phyloP scores from a whole-genome alignment of 2,113 vertebrate genomes.

The Hippotragus niger region DNA sequence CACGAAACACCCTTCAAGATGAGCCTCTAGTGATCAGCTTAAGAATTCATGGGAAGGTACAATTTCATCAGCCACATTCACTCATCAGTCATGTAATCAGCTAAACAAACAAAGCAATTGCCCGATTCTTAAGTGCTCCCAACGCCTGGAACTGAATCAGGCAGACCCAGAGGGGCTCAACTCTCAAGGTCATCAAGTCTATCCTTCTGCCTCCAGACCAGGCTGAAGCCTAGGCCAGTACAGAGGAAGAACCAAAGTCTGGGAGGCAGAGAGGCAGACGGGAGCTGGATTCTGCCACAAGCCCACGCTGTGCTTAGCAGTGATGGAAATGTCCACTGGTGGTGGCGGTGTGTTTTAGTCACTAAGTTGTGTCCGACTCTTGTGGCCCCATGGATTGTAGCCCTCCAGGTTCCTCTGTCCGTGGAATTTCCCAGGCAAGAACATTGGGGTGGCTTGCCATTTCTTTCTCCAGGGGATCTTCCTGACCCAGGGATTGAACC shows the following conservation, averaged over 20 bases:
- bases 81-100: not conserved
- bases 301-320: not conserved
- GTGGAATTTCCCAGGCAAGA: not conserved
- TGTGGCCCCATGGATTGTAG: not conserved
- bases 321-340: not conserved
- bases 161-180: not conserved
- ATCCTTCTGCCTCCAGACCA: not conserved
- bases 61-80: not conserved
- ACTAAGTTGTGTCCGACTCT: not conserved
- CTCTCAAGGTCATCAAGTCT: not conserved
- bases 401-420: not conserved
- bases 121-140: not conserved
- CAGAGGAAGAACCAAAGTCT: not conserved
- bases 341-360: not conserved
- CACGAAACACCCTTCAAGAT: not conserved
- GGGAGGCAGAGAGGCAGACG: not conserved
- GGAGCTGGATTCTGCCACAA: not conserved
- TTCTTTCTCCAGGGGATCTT: not conserved
- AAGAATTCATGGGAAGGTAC: not conserved
- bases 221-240: not conserved
- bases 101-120: not conserved
- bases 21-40: not conserved
- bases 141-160: not conserved
- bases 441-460: not conserved
- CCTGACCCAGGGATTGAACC: not conserved